Conservation (phyloP, 2,797 vertebrate genomes). For the Sternotherus odoratus region DNA sequence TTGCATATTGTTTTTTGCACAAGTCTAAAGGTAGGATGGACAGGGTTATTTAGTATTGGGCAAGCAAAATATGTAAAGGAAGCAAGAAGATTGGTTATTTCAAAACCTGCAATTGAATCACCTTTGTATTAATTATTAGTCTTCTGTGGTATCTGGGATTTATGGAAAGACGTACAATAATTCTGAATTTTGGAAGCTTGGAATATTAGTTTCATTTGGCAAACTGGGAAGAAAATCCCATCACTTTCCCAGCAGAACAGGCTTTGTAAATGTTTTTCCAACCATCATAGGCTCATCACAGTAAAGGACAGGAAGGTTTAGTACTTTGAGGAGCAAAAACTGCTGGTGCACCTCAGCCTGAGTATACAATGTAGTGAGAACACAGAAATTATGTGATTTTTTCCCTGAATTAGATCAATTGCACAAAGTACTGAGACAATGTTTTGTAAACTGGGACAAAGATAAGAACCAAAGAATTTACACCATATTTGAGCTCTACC, state of each 20-base stretch:
- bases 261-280: not conserved
- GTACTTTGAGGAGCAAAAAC: no score
- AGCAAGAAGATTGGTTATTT: not conserved
- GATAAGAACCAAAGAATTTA: not conserved
- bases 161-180: not conserved
- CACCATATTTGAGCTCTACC: not conserved
- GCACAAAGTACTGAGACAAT: not conserved
- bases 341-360: no score
- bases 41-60: not conserved
- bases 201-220: not conserved
- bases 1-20: not conserved
- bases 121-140: not conserved
- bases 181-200: not conserved
- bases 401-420: not conserved
- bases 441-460: not conserved
- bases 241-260: not conserved
- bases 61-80: not conserved
- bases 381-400: not conserved
- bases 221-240: not conserved
- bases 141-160: not conserved
- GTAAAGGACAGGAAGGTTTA: not conserved
- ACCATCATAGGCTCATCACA: not conserved
- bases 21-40: not conserved
- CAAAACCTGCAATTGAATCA: not conserved
- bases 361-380: not conserved